A percentile compares a stretch with the other conserved stretches of the same genome.
These are phyloP conservation scores for Hippolais icterina DNA, from an alignment of 2,113 vertebrate species.

Conservation along the genomic window DNA sequence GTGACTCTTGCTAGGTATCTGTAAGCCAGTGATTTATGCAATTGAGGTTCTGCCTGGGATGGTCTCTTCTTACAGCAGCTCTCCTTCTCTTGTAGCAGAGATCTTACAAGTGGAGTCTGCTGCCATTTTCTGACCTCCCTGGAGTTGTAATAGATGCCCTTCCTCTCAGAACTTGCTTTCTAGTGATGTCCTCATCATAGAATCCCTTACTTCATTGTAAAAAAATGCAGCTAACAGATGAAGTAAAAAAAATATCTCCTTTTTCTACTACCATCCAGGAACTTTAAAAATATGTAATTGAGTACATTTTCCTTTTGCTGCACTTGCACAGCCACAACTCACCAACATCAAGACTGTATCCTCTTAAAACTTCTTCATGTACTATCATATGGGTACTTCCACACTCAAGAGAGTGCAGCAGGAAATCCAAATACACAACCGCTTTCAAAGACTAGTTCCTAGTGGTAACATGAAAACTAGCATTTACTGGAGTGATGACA, in stretches of 20 bases:
- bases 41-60: neutral
- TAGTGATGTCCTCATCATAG: neutral
- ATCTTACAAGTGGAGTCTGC: neutral
- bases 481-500: neutral
- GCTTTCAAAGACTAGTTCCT: neutral
- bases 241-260: neutral
- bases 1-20: neutral
- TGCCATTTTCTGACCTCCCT: neutral
- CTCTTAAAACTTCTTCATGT: neutral
- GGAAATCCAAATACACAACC: neutral
- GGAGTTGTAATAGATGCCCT: neutral
- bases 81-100: neutral
- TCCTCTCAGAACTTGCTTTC: neutral
- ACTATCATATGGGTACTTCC: neutral
- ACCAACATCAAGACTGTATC: neutral
- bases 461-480: neutral
- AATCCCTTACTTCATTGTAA: neutral
- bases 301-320: neutral
- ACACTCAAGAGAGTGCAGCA: neutral
- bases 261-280: neutral
- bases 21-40: neutral
- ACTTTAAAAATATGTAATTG: neutral
- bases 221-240: neutral
- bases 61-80: neutral
- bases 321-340: neutral